A percentile compares a stretch with the other conserved stretches of the same genome.
These are phyloP conservation scores for Lepidurus packardi DNA, from an alignment of 1,140 invertebrate species.

Conservation along the genomic window DNA sequence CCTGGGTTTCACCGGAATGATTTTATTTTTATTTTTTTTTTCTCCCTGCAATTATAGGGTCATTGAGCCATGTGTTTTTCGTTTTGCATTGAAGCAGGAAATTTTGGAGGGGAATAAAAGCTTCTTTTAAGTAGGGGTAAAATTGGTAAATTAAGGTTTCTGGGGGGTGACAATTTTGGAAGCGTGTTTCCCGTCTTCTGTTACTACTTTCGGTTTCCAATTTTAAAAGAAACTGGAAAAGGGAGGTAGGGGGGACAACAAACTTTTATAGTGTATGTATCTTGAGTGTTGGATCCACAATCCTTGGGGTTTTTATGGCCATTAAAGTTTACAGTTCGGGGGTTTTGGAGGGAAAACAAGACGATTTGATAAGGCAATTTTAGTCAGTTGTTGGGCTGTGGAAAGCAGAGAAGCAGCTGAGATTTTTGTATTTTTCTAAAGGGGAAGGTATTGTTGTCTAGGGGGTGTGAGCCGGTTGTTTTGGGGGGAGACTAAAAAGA, in stretches of 20 bases:
- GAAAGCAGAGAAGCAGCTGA: background rate
- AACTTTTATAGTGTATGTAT: conserved; percentile 1
- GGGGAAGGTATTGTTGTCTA: background rate
- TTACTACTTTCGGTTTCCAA: background rate
- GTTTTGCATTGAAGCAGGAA: conserved; percentile 6
- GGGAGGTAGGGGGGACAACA: background rate
- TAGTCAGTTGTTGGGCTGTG: background rate
- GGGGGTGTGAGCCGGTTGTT: background rate
- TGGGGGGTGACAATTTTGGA: background rate
- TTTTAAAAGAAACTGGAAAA: background rate
- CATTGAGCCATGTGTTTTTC: background rate
- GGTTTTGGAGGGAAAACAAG: conserved; percentile 1
- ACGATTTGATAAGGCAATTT: background rate
- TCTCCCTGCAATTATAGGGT: background rate
- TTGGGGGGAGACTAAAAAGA: background rate
- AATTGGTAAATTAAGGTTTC: background rate
- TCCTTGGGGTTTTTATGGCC: background rate
- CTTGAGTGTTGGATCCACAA: background rate
- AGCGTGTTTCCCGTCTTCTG: background rate
- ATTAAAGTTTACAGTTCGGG: background rate
- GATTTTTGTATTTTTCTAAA: background rate
- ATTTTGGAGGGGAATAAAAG: conserved; percentile 10
- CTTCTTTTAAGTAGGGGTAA: background rate
- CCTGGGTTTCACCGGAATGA: background rate
- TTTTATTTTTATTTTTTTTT: background rate